Conservation (phyloP, 2,113 vertebrate species). For the Petrocephalus zakoni region DNA sequence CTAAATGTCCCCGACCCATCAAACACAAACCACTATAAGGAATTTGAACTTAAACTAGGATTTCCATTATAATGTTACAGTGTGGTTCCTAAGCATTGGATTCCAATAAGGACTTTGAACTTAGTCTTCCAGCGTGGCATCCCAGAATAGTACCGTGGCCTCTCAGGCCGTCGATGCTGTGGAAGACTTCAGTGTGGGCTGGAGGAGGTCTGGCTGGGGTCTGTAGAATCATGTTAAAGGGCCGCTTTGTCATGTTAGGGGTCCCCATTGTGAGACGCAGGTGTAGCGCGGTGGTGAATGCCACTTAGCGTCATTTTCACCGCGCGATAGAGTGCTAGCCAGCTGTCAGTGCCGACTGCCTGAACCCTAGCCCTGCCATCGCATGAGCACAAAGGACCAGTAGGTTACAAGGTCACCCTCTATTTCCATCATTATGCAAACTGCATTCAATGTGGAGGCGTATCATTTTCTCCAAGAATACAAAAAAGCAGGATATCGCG, state of each 20-base stretch:
- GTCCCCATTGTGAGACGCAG: background rate
- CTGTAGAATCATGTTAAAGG: background rate
- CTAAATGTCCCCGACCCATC: background rate
- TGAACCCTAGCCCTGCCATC: background rate
- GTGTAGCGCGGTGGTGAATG: background rate
- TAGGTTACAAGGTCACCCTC: background rate
- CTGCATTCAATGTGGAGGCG: background rate
- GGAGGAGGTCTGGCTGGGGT: background rate
- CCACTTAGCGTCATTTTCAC: background rate
- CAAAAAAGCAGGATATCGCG: background rate
- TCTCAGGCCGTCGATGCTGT: background rate
- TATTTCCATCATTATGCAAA: background rate
- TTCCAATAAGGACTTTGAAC: background rate
- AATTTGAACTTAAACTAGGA: background rate
- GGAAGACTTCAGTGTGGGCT: background rate
- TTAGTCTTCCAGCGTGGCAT: background rate
- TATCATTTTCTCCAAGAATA: background rate
- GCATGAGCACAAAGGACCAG: background rate
- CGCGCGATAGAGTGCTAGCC: background rate
- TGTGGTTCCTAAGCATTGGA: background rate
- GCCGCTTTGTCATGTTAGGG: background rate
- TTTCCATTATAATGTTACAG: background rate
- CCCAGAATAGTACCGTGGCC: background rate
- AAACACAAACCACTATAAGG: background rate
- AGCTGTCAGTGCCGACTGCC: background rate